These are phyloP conservation scores for Scaptomyza caliginosa DNA, from an alignment of 2,888 invertebrate species.

Conservation along the genomic window DNA sequence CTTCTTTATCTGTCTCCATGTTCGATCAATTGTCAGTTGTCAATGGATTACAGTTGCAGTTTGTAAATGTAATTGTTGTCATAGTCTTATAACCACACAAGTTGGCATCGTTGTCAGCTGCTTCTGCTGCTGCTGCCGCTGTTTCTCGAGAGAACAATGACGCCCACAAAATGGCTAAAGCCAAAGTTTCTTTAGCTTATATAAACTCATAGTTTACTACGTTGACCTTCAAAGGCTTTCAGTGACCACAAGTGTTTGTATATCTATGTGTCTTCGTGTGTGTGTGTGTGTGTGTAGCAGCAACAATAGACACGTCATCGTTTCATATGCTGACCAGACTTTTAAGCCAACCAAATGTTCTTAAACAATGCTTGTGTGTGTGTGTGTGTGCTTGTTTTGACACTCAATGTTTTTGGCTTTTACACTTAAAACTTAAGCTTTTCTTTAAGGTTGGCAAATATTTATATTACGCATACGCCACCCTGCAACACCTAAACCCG, in stretches of 20 bases:
- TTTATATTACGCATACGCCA: conserved; percentile 56
- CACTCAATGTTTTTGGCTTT: conserved; percentile 16
- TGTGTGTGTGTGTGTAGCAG: not conserved
- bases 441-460: conserved; percentile 24
- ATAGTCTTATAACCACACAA: conserved; percentile 47
- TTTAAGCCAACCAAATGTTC: conserved; percentile 28
- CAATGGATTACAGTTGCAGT: conserved; percentile 27
- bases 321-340: conserved; percentile 33
- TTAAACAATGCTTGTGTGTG: conserved; percentile 7
- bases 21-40: not conserved
- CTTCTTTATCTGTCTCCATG: not conserved
- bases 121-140: too few relatives aligned
- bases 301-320: conserved; percentile 57
- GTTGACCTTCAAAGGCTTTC: conserved; percentile 51
- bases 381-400: not conserved
- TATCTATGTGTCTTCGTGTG: conserved; percentile 2
- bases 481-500: too few relatives aligned
- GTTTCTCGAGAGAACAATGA: conserved; percentile 31
- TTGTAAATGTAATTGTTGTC: conserved; percentile 34
- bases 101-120: conserved; percentile 11
- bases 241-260: conserved; percentile 2
- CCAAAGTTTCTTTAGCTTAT: conserved; percentile 18
- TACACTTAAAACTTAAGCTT: conserved; percentile 47
- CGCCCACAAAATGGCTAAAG: conserved; percentile 41
- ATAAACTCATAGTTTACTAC: conserved; percentile 24